A percentile compares a stretch with the other conserved stretches of the same genome.
Conservation (phyloP, 1,140 invertebrate species). For the Eueides isabella region DNA sequence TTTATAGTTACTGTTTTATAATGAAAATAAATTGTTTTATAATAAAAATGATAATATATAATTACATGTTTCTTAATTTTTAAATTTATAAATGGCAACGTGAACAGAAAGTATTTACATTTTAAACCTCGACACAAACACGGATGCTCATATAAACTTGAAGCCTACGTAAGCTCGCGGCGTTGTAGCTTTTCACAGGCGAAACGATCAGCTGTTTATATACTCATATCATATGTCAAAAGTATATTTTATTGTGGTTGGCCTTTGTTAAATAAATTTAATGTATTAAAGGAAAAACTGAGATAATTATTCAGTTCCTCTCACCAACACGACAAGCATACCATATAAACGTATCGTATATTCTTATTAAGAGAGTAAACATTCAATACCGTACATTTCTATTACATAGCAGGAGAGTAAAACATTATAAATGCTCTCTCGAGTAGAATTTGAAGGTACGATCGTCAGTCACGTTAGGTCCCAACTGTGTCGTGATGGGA, state of each 20-base stretch:
- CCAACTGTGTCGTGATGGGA: background rate
- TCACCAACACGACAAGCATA: no score
- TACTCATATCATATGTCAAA: background rate
- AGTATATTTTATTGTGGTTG: background rate
- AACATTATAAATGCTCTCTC: background rate
- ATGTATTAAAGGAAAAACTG: background rate
- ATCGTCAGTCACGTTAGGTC: background rate
- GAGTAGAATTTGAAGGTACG: background rate
- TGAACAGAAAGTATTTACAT: slow-evolving; percentile 3
- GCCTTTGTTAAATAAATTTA: background rate
- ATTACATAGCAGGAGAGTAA: background rate
- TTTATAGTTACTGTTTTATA: no score
- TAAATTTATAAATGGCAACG: background rate
- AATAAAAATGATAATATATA: no score
- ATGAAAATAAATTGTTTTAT: no score
- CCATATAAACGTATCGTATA: no score
- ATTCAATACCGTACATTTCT: background rate
- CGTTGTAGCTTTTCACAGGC: background rate
- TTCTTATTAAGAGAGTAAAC: background rate
- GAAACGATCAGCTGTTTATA: background rate
- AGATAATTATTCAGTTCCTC: background rate
- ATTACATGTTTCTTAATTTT: background rate
- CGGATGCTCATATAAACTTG: background rate
- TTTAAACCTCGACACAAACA: background rate
- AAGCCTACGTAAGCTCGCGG: background rate